Evolutionary conservation across 1,140 invertebrate genomes (phyloP), one percentile per base, ranked within the genome.

Genomic region (Oscheius sp.): DNA sequence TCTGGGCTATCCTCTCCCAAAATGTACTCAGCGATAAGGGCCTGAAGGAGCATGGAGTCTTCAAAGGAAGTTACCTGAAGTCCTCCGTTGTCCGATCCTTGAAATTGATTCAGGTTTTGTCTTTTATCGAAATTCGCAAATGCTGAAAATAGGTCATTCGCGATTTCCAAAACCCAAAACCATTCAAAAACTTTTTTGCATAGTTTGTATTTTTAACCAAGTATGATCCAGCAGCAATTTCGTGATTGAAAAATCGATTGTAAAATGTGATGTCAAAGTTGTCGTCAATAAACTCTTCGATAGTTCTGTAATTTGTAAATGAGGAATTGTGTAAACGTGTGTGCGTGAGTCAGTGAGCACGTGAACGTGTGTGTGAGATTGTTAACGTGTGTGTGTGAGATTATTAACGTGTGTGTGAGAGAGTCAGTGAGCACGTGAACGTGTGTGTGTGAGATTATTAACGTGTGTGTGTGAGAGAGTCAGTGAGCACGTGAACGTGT

Each of bases 171-270:
- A 59, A 59, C 13, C 20, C 29, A 13, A 59, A 15, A 35, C 31
- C 68, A 29, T 35, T 29, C 7, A 76, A 52, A 69, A 75, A 76
- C 23, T 3, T 3, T 31, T 63, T 68, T 20, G 75, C 32, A 32
- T 38, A 66, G n/a, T 26, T 31, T 28, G 75, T 68, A 52, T 76
- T 76, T 3, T 31, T 36, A 10, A 64, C 73, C 13, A 76, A 35
- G 46, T 76, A 76, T 4, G 64, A 71, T n/a, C 75, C 75, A 36
- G 71, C 73, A n/a, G 73, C 67, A 35, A 76, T 55, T 76, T 76
- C 75, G 65, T 65, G 58, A 45, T 76, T 68, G 3, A 52, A 73
- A 45, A 76, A 75, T 23, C 74, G 58, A 45, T 76, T 64, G 29
- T 74, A 76, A 20, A 75, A 49, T 23, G 64, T 68, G 15, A 76